Base-by-base conservation (phyloP, 2,888 invertebrate species). In the Hartigia nigra region DNA sequence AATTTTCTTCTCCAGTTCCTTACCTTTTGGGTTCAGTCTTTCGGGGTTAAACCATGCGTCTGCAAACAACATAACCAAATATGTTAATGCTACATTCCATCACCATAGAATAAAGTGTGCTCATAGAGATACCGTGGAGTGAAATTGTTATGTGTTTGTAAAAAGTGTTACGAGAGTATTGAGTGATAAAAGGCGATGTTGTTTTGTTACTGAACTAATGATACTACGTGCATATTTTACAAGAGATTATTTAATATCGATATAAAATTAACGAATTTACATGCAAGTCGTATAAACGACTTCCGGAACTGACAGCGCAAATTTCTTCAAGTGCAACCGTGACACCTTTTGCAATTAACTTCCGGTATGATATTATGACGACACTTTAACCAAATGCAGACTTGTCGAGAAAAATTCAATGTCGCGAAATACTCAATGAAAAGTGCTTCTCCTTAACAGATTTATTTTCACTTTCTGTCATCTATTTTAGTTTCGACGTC, bases 31-130 rank as follows among this genome's bases (percentile, higher is more conserved):
- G 93, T 97, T 96, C 93, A 97, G 95, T 93, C 96, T 95, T 93
- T 96, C 96, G 91, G 97, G 97, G 93, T 96, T 96, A 94, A 97
- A 97, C 97, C 97, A 97, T 93, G 97, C 96, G 95, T 96, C 97
- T 97, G 96, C 90, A 97, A 96, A 93, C 93, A 93, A 94, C 92
- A 92, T 79, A 91, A 90, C 86, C 82, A 83, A 72, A 84, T 72
- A 81, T 79, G 86, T 90, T 90, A 91, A 85, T 89, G 70, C 81
- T 84, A 80, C 77, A 78, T 79, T 78, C 84, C 79, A 78, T 82
- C 84, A 84, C 83, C 85, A 70, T 55, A 55, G 55, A 55, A 55
- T 55, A 4, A 9, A 23, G 55, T 55, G 55, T 55, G 55, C 55
- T 55, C 23, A 55, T 55, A 55, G 55, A 55, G 23, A 23, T 23